Conservation (phyloP, 2,113 vertebrate species). For the Podocnemis expansa region DNA sequence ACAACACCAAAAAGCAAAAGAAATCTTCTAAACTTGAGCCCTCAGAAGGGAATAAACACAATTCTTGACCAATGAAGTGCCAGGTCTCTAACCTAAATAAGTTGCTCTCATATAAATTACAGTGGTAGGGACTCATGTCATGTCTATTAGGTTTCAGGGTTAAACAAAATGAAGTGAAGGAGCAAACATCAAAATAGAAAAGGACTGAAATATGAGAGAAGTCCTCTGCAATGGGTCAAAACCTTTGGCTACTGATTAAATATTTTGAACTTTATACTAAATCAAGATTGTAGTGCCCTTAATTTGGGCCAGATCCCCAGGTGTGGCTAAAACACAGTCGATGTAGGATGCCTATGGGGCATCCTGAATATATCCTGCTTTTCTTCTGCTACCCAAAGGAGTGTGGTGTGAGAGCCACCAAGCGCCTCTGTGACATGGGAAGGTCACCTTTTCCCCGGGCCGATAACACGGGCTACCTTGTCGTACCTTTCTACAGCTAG, state of each 20-base stretch:
- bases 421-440: not conserved
- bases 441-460: not conserved
- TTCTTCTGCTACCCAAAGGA: not conserved
- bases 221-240: not conserved
- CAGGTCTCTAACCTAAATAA: not conserved
- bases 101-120: not conserved
- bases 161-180: not conserved
- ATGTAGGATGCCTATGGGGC: not conserved
- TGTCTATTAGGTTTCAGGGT: not conserved
- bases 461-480: too few relatives aligned
- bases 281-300: not conserved
- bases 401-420: not conserved
- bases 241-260: not conserved
- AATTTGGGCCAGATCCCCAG: not conserved
- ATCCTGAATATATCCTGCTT: not conserved
- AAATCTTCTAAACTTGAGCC: not conserved
- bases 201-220: not conserved
- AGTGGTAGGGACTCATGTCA: not conserved
- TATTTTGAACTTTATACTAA: not conserved
- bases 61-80: not conserved
- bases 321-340: not conserved
- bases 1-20: not conserved
- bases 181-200: not conserved
- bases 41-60: not conserved
- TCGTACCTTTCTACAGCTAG: too few relatives aligned